Evolutionary conservation across 2,888 invertebrate species (phyloP).

Genomic region (Lasioglossum morio): DNA sequence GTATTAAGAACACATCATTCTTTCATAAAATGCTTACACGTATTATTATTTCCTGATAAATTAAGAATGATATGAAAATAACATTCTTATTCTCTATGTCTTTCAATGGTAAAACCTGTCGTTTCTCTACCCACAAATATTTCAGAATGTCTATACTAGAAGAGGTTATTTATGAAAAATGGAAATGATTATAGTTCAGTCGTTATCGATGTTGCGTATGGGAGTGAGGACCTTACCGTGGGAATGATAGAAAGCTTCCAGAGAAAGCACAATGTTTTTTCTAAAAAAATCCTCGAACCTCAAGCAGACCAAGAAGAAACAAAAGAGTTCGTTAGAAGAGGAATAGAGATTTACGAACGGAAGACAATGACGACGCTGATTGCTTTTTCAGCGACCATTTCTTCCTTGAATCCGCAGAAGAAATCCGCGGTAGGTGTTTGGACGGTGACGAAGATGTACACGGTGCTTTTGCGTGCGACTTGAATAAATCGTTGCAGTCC

Average conservation of each 20-base stretch:
- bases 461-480: not conserved
- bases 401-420: not conserved
- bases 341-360: not conserved
- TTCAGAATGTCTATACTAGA: not conserved
- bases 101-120: too few species aligned
- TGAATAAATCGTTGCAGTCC: not conserved
- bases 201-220: not conserved
- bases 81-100: too few species aligned
- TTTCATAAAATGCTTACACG: too few species aligned
- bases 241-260: not conserved
- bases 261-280: not conserved
- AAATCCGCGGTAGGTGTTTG: not conserved
- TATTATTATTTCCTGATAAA: too few species aligned
- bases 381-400: not conserved
- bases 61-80: too few species aligned
- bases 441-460: not conserved
- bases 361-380: conserved; percentile 1
- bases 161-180: not conserved
- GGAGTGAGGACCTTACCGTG: not conserved
- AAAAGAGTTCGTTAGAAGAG: not conserved
- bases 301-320: not conserved
- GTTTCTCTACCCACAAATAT: too few species aligned
- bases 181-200: not conserved
- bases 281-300: not conserved
- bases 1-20: too few species aligned